Conservation (phyloP, 2,113 vertebrate genomes). For the Micronycteris hirsuta region DNA sequence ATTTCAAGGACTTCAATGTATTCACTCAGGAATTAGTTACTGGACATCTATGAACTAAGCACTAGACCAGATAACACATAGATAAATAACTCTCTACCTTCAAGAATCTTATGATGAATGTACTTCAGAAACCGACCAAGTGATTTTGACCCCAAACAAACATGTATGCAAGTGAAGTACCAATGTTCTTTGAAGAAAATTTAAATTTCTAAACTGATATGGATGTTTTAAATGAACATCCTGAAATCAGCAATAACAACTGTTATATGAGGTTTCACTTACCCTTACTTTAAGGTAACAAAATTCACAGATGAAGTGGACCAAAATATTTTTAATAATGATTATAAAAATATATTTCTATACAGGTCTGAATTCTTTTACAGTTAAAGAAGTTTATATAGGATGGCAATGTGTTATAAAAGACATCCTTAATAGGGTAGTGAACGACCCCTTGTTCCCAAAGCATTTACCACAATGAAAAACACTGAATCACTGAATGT, state of each 20-base stretch:
- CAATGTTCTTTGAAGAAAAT: slow-evolving; percentile 18
- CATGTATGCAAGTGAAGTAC: background rate
- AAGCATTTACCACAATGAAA: background rate
- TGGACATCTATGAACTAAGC: background rate
- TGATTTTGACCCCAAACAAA: background rate
- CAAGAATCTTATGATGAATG: slow-evolving; percentile 13
- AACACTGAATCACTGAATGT: background rate
- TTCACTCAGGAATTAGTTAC: background rate
- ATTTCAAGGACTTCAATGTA: background rate
- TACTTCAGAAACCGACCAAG: background rate
- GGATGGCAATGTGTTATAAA: background rate
- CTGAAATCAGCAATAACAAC: background rate
- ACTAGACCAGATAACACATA: background rate
- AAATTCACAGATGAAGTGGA: background rate
- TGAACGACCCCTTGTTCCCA: background rate
- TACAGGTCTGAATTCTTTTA: background rate
- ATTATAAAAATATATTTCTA: background rate
- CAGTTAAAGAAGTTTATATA: background rate
- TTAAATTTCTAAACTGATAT: slow-evolving; percentile 17
- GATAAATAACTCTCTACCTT: background rate
- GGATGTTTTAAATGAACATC: background rate
- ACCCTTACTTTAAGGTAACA: background rate
- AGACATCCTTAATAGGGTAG: background rate
- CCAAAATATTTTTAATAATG: background rate
- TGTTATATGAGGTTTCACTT: background rate